Evolutionary conservation across 2,888 invertebrate species (phyloP).

Genomic region (Panopea generosa): DNA sequence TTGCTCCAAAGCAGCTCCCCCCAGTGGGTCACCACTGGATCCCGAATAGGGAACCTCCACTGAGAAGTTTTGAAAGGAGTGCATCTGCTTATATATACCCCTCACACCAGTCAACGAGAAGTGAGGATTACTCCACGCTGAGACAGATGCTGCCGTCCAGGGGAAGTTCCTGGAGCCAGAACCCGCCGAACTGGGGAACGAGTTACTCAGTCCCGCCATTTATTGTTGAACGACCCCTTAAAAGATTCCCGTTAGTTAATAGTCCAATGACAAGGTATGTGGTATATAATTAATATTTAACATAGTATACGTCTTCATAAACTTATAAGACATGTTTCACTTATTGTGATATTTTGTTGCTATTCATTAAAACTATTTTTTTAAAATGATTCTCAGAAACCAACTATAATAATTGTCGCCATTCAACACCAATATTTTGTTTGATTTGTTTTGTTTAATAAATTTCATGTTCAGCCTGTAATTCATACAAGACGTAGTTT

Average conservation of each 20-base stretch:
- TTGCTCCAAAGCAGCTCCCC: slow-evolving; percentile 71
- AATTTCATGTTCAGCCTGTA: too few species aligned
- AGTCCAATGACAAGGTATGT: slow-evolving; percentile 83
- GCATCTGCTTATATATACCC: slow-evolving; percentile 59
- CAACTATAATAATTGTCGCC: too few species aligned
- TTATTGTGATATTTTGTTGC: too few species aligned
- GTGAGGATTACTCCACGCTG: slow-evolving; percentile 82
- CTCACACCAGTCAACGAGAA: slow-evolving; percentile 73
- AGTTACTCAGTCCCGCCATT: slow-evolving; percentile 66
- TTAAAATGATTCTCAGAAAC: too few species aligned
- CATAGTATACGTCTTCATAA: too few species aligned
- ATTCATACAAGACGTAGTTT: too few species aligned
- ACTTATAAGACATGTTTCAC: too few species aligned
- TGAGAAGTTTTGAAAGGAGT: slow-evolving; percentile 68
- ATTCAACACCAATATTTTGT: too few species aligned
- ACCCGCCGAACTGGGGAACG: slow-evolving; percentile 81
- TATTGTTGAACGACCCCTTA: slow-evolving; percentile 43
- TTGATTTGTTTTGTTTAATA: too few species aligned
- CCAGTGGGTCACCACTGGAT: slow-evolving; percentile 72
- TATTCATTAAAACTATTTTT: too few species aligned
- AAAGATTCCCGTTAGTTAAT: slow-evolving; percentile 77
- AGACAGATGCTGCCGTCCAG: slow-evolving; percentile 81
- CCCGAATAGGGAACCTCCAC: slow-evolving; percentile 68
- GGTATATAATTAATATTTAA: too few species aligned
- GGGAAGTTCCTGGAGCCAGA: slow-evolving; percentile 61